Percentiles rank a stretch among this genome's conserved stretches.
phyloP scores from a whole-genome alignment of 2,113 vertebrate species.

The Alligator mississippiensis region DNA sequence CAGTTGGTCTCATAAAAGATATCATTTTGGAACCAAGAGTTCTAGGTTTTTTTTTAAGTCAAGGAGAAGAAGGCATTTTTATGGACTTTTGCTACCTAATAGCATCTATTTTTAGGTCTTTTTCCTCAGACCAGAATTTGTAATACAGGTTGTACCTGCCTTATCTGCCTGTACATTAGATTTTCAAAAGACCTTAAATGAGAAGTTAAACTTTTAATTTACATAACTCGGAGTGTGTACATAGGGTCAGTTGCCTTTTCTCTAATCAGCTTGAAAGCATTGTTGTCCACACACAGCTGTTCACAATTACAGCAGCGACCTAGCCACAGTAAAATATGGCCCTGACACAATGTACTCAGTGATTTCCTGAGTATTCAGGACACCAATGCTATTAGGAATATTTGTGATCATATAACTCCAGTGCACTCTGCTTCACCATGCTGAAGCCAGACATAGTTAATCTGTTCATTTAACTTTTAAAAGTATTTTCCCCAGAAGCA shows the following conservation, averaged over 20 bases:
- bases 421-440: fast-evolving
- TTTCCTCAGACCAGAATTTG: background rate
- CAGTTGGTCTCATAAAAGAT: no score
- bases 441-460: background rate
- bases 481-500: conserved; percentile 21
- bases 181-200: background rate
- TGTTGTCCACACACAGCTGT: background rate
- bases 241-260: background rate
- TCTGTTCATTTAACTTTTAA: fast-evolving
- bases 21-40: background rate
- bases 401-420: background rate
- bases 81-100: background rate
- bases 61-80: background rate
- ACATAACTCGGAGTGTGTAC: background rate
- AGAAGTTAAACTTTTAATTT: background rate
- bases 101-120: background rate
- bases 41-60: background rate
- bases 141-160: background rate
- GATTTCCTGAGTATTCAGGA: fast-evolving
- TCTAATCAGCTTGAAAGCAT: background rate
- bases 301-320: background rate
- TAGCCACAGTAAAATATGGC: background rate
- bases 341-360: fast-evolving
- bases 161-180: background rate
- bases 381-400: background rate